Evolutionary conservation across 2,888 invertebrate species (phyloP).

Genomic region (Sminthurinus aureus): DNA sequence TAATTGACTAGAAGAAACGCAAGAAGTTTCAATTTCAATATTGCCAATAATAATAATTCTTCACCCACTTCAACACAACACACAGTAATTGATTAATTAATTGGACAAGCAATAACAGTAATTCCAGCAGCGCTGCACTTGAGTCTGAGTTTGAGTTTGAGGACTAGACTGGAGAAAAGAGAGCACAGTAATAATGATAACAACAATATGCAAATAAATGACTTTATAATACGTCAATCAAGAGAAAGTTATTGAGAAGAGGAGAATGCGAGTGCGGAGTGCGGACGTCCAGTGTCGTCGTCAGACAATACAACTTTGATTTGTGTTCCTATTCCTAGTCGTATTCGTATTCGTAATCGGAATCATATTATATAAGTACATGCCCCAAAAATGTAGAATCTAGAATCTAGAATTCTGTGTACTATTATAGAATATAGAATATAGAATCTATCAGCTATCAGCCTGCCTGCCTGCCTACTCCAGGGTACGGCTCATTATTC

Average conservation of each 20-base stretch:
- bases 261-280: constrained; percentile 41
- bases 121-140: no score
- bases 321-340: constrained; percentile 15
- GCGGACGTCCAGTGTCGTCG: constrained; percentile 38
- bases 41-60: not conserved
- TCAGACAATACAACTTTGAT: constrained; percentile 39
- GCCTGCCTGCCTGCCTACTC: not conserved
- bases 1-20: constrained; percentile 16
- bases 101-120: no score
- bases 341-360: not conserved
- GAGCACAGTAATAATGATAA: no score
- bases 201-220: constrained; percentile 24
- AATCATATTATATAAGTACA: not conserved
- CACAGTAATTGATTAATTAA: no score
- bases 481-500: constrained; percentile 4
- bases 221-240: constrained; percentile 36
- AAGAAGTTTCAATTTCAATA: not conserved
- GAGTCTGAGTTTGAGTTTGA: no score
- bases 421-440: no score
- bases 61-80: not conserved
- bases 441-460: no score
- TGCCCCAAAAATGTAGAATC: not conserved
- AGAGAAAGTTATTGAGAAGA: constrained; percentile 15
- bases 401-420: no score
- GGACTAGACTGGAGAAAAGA: not conserved